Evolutionary conservation across 2,113 vertebrate genomes (phyloP), one percentile per base, ranked within the genome.

Genomic region (Carollia perspicillata): DNA sequence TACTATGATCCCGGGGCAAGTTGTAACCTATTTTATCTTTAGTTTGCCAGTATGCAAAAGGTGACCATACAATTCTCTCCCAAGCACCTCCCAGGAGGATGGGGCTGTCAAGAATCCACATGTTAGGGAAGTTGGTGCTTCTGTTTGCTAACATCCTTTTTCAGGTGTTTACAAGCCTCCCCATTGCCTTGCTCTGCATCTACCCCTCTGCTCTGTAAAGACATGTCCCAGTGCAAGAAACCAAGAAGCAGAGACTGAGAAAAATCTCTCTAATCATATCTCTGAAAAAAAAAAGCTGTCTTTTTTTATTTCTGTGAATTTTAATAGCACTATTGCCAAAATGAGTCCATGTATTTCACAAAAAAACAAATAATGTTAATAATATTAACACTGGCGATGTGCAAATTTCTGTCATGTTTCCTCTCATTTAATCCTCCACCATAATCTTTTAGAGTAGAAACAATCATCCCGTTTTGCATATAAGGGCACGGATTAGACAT

Each of bases 21-120:
- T 66, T 66, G 14, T 42, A 79, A 90, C 28, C 58, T 83, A 93
- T 96, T 95, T 97, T 60, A 89, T 75, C 77, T 95, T 85, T 42
- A 47, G 83, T 68, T 84, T 90, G 58, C 86, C 51, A 26, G 37
- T 63, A 16, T 88, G 49, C 60, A 87, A 75, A 89, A 90, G 30
- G 4, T 10, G 9, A 35, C 51, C 17, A 40, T 33, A 47, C 12
- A 40, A 58, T 84, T 94, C 89, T 93, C 53, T 40, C 69, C 51
- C 65, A 40, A 66, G 6, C 35, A 13, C 83, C 83, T 95, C 53
- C 30, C 55, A 51, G 42, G n/a, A 85, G 20, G 14, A 33, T n/a
- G 22, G 18, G 18, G 37, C 37, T 78, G 47, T 58, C 87, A 13
- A 63, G 66, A 72, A 80, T 53, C 44, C 33, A 78, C 44, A 8